Base-by-base conservation (phyloP, 2,888 invertebrate genomes). In the Parnassius apollo region DNA sequence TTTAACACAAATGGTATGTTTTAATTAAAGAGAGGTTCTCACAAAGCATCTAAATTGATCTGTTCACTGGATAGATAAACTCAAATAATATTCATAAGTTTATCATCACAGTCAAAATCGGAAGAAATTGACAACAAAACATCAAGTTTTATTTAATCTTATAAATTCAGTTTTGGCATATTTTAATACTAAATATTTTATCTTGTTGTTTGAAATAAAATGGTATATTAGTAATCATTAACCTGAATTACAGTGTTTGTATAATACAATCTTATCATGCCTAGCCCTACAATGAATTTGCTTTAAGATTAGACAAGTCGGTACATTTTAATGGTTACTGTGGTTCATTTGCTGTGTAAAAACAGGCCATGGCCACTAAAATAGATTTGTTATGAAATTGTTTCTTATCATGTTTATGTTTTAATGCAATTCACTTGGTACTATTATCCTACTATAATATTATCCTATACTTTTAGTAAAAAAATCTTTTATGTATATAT, bases 321-420 rank as follows among this genome's bases (percentile, higher is more conserved):
- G 71, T 75, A 75, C 76, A 77, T 82, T 87, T 86, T 86, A 85
- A 81, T 77, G 77, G 66, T 66, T 68, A 68, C 66, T 66, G 63
- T 69, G 70, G 69, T 77, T 77, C 72, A 69, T 71, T 71, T 67
- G 64, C 67, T 59, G 65, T 45, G 49, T 42, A 57, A 53, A 66
- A 78, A 76, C 72, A 68, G 85, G 86, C 83, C 90, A 89, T 74
- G 90, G 90, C 67, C 82, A 78, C 72, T 71, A 75, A 71, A 70
- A 67, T 71, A 68, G 67, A 61, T 70, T 61, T 42, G 62, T 69
- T 66, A 66, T 65, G 65, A 67, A 68, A 73, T 12, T 13, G 25
- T 54, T 44, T 35, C 25, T 57, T 61, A 57, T 18, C 42, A 48
- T 22, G 10, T 22, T 51, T 51, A 42, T 50, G 42, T 45, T 57